These are phyloP conservation scores for Nomada hirtipes DNA, from an alignment of 2,888 invertebrate species.

Conservation along the genomic window DNA sequence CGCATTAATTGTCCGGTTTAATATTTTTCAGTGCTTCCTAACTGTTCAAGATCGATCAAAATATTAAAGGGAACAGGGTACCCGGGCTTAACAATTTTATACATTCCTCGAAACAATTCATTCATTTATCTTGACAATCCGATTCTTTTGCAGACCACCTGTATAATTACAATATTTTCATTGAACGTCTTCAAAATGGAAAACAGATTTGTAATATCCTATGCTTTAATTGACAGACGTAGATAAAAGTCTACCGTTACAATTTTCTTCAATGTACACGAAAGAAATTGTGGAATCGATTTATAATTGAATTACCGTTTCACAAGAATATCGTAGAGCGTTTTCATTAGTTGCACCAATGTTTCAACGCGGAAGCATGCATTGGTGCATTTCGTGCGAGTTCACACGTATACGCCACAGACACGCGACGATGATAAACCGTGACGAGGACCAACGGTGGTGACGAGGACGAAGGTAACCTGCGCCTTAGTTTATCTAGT, in stretches of 20 bases:
- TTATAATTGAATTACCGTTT: not conserved
- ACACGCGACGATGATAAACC: constrained; percentile 1
- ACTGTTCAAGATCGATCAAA: too few relatives aligned
- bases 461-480: constrained; percentile 51
- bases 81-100: too few relatives aligned
- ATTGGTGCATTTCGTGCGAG: constrained; percentile 3
- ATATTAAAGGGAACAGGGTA: too few relatives aligned
- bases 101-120: too few relatives aligned
- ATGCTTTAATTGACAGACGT: too few relatives aligned
- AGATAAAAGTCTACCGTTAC: not conserved
- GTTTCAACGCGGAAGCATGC: constrained; percentile 14
- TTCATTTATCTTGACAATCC: too few relatives aligned
- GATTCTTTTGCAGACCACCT: too few relatives aligned
- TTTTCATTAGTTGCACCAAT: constrained; percentile 1
- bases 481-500: constrained; percentile 69
- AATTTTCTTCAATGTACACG: not conserved
- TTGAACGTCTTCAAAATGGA: too few relatives aligned
- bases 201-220: too few relatives aligned
- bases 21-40: not conserved
- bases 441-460: constrained; percentile 26
- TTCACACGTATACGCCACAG: constrained; percentile 10
- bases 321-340: not conserved
- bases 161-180: too few relatives aligned
- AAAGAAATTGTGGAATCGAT: too few relatives aligned
- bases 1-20: constrained; percentile 21